phyloP scores from a whole-genome alignment of 2,797 vertebrate species.

The Gambusia yucatana region DNA sequence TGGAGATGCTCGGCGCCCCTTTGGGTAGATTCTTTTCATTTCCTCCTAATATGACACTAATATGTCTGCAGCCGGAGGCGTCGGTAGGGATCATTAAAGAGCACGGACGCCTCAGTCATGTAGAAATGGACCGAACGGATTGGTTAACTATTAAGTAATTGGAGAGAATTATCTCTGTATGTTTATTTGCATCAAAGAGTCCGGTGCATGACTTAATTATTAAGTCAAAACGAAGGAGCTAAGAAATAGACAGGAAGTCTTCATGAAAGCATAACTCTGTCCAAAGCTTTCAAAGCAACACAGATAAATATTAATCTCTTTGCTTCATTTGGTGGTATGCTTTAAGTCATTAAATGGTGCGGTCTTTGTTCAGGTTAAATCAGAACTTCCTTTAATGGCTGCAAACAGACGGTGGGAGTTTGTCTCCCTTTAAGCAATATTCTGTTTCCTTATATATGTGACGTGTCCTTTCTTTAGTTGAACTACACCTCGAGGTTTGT shows the following conservation, averaged over 20 bases:
- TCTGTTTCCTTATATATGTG: background rate
- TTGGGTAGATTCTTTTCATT: slow-evolving; percentile 50
- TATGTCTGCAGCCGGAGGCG: slow-evolving; percentile 55
- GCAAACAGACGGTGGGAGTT: slow-evolving; percentile 1
- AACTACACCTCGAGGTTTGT: too few relatives aligned
- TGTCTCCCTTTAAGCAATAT: slow-evolving; percentile 2
- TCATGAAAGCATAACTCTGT: slow-evolving; percentile 45
- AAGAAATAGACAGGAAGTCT: slow-evolving; percentile 26
- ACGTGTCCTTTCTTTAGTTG: background rate
- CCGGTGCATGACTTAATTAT: slow-evolving; percentile 29
- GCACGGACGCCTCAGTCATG: slow-evolving; percentile 24
- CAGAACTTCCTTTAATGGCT: slow-evolving; percentile 29
- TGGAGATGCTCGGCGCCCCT: slow-evolving; percentile 28
- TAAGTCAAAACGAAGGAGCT: slow-evolving; percentile 18
- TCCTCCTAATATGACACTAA: slow-evolving; percentile 64
- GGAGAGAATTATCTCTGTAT: slow-evolving; percentile 11
- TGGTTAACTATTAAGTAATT: slow-evolving; percentile 8
- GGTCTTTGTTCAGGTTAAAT: slow-evolving; percentile 29
- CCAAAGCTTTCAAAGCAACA: slow-evolving; percentile 24
- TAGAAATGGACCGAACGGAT: slow-evolving; percentile 8
- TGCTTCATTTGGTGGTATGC: slow-evolving; percentile 31
- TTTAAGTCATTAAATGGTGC: slow-evolving; percentile 15
- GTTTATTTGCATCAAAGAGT: slow-evolving; percentile 3
- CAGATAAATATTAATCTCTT: slow-evolving; percentile 52
- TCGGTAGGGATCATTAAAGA: slow-evolving; percentile 44